These are phyloP conservation scores for Andrena minutula DNA, from an alignment of 2,888 invertebrate genomes.

Conservation along the genomic window DNA sequence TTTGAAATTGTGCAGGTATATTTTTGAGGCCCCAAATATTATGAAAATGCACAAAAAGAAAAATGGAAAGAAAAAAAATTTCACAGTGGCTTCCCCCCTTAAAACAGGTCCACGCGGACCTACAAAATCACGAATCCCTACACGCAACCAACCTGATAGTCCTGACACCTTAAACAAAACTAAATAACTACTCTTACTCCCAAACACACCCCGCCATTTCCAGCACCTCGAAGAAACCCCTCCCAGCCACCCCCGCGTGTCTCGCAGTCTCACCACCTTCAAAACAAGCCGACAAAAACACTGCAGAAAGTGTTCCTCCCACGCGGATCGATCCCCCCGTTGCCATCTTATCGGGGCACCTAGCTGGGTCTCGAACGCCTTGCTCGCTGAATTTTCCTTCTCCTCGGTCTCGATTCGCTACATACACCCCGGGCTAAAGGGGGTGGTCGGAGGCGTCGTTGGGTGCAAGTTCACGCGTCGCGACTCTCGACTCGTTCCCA, in stretches of 20 bases:
- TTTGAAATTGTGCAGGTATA: no score
- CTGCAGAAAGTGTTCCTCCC: background rate
- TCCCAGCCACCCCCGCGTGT: background rate
- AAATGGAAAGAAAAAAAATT: no score
- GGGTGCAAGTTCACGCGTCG: slow-evolving; percentile 80
- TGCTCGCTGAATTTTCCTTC: slow-evolving; percentile 37
- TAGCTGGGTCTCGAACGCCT: slow-evolving; percentile 11
- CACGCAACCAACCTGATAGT: no score
- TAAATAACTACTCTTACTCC: no score
- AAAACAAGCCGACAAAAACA: background rate
- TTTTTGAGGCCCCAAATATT: no score
- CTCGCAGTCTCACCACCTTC: background rate
- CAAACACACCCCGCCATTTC: no score
- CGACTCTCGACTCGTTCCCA: slow-evolving; percentile 73
- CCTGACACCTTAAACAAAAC: no score
- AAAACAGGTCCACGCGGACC: no score
- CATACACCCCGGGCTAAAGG: slow-evolving; percentile 54
- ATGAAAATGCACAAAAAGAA: no score
- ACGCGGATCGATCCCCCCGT: slow-evolving; percentile 34
- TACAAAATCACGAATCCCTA: no score
- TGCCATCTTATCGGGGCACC: slow-evolving; percentile 42
- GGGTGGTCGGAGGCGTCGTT: slow-evolving; percentile 62
- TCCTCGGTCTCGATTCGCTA: slow-evolving; percentile 61
- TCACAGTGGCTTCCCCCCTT: no score
- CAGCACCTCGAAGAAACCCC: no score